Evolutionary conservation across 2,797 vertebrate genomes (phyloP).

Genomic region (Eulemur coronatus): DNA sequence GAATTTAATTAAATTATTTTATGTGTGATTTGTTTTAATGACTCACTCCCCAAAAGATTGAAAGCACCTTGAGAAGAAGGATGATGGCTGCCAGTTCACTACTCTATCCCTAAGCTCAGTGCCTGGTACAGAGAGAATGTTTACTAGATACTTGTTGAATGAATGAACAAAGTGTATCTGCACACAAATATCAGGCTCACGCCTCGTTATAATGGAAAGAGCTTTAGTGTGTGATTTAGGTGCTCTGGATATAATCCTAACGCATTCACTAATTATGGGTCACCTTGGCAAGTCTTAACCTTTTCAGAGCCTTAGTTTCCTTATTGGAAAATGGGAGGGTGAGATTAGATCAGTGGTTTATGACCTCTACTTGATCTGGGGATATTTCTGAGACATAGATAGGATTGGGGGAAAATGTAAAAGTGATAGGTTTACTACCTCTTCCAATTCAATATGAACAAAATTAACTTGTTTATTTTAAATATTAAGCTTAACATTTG

Average conservation of each 20-base stretch:
- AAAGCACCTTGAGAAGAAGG: neutral
- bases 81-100: neutral
- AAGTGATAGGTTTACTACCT: neutral
- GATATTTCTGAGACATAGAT: neutral
- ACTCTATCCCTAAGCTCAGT: neutral
- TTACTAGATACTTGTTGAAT: neutral
- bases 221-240: too few relatives aligned
- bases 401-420: neutral
- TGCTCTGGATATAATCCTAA: neutral
- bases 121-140: neutral
- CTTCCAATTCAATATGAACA: neutral
- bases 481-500: neutral
- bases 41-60: neutral
- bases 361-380: neutral
- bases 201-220: neutral
- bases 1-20: constrained; percentile 32
- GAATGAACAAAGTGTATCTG: neutral
- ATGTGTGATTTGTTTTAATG: neutral
- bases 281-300: neutral
- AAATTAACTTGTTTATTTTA: neutral
- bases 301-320: neutral
- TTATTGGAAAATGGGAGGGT: neutral
- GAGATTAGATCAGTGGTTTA: neutral
- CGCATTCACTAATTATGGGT: neutral
- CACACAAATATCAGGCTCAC: neutral